These are phyloP conservation scores for Peromyscus leucopus DNA, from an alignment of 2,113 vertebrate genomes.

Conservation along the genomic window DNA sequence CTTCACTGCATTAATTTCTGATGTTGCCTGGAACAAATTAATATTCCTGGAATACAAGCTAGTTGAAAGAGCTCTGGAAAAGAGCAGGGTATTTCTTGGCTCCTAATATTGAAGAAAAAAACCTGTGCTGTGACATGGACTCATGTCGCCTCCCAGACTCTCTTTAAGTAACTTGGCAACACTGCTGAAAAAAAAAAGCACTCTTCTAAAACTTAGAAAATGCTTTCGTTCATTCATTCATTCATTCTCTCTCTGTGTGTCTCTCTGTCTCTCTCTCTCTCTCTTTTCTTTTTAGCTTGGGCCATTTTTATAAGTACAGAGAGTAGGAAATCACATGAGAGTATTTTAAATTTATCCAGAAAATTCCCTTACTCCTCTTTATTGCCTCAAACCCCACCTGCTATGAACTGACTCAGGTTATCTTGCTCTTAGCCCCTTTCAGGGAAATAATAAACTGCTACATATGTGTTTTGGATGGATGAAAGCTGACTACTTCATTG, in stretches of 20 bases:
- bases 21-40: constrained; percentile 63
- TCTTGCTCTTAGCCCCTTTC: neutral
- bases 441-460: constrained; percentile 7
- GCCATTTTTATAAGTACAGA: neutral
- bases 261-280: no score
- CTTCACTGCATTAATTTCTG: constrained; percentile 56
- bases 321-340: constrained; percentile 4
- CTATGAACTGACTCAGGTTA: neutral
- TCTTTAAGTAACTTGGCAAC: constrained; percentile 50
- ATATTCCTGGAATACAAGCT: constrained; percentile 61
- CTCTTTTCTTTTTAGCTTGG: neutral
- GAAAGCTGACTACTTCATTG: neutral
- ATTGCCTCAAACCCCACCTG: neutral
- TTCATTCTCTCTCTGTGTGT: no score
- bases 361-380: neutral
- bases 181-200: constrained; percentile 7
- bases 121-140: neutral
- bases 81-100: constrained; percentile 32
- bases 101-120: neutral
- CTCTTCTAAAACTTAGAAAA: constrained; percentile 21
- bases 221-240: neutral
- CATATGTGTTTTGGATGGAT: neutral
- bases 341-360: neutral
- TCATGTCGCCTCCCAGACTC: constrained; percentile 28
- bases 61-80: constrained; percentile 49